A percentile compares a stretch with the other conserved stretches of the same genome.
Conservation (phyloP, 2,113 vertebrate species). For the Peucedramus taeniatus region DNA sequence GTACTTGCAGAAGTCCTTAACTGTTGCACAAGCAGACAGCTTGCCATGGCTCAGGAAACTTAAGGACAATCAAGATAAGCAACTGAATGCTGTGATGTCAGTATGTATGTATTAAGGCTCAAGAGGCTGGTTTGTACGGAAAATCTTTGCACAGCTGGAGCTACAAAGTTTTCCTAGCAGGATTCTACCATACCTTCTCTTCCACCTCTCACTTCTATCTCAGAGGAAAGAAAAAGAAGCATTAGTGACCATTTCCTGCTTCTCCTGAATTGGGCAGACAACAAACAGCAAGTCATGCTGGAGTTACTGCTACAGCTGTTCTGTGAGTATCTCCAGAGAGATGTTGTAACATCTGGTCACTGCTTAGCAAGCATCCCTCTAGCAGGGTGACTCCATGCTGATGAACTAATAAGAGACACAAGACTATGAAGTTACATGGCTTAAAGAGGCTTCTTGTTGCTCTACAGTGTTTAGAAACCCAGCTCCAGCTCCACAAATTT, state of each 20-base stretch:
- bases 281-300: background rate
- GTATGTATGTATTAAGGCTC: background rate
- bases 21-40: background rate
- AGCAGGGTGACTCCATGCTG: background rate
- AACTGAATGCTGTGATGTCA: background rate
- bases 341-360: background rate
- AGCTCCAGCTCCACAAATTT: background rate
- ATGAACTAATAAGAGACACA: background rate
- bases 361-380: background rate
- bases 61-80: background rate
- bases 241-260: background rate
- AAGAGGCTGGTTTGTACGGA: background rate
- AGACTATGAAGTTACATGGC: background rate
- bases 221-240: background rate
- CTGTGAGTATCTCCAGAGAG: background rate
- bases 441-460: background rate
- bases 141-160: background rate
- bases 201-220: background rate
- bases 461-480: background rate
- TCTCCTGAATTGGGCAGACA: background rate
- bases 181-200: background rate
- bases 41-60: background rate
- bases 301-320: background rate
- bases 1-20: background rate
- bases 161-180: background rate